Evolutionary conservation across 1,140 invertebrate genomes (phyloP), one percentile per base, ranked within the genome.

Genomic region (Drosophila kohkoa): DNA sequence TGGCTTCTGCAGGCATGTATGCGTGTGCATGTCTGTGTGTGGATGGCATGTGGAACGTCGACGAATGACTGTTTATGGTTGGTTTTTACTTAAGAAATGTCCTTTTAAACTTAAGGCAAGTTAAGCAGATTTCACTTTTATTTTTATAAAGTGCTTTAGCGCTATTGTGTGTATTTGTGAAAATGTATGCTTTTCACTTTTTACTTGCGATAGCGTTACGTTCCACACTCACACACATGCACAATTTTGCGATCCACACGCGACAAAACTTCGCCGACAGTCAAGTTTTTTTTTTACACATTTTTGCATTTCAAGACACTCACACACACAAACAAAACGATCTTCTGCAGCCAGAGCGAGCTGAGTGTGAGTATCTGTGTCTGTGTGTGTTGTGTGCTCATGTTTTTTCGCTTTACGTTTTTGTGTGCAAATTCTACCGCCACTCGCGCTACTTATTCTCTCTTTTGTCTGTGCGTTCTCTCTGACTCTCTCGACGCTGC

Each of bases 31-130:
- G 46, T 57, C 20, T 54, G 58, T 46, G 10, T 72, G 75, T 90
- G 87, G 82, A 88, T 81, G 67, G 65, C 52, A 81, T 91, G 88
- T 91, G 88, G 88, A 91, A 91, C 83, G 81, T 73, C 88, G 83
- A 70, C 65, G 71, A 16, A 30, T 54, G 38, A 49, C 41, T 64
- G 57, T 20, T 59, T 66, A 69, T 66, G 15, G 41, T 57, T 51
- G 20, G 8, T 63, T 43, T 15, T 20, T 67, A 2, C 11, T 32
- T 38, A 38, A 38, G 13, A 32, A 20, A 13, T 13, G 3, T 65
- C 16, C 49, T 43, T 52, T 3, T 32, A 60, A 28, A 30, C 41
- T 13, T 71, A 60, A 62, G 67, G 79, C 68, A 77, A 74, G 67
- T 74, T 79, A 58, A 62, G 66, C 73, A 45, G 68, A 73, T 87